These are phyloP conservation scores for Pomacea maculata DNA, from an alignment of 1,140 invertebrate species.

Conservation along the genomic window DNA sequence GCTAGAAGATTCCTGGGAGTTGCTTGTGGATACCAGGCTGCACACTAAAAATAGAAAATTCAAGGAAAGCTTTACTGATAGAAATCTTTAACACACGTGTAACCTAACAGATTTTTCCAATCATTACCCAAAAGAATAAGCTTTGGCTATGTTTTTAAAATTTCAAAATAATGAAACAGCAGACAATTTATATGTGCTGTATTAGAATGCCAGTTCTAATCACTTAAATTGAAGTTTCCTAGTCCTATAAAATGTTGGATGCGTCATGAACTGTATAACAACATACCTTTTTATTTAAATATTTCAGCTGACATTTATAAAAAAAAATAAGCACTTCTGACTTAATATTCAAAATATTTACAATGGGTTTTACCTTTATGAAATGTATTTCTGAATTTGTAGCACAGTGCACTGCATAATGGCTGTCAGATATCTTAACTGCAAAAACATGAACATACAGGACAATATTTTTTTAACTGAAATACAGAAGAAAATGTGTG, in stretches of 20 bases:
- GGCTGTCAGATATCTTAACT: constrained; percentile 22
- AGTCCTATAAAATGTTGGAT: no score
- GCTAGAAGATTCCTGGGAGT: constrained; percentile 80
- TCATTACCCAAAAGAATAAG: no score
- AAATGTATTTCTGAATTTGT: constrained; percentile 28
- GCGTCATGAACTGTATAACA: no score
- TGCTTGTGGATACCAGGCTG: constrained; percentile 80
- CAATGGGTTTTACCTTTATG: constrained; percentile 20
- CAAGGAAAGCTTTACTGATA: background rate
- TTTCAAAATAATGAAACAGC: no score
- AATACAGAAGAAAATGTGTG: background rate
- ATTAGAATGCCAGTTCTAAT: no score
- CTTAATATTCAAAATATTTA: background rate
- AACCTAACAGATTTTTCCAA: no score
- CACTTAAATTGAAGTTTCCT: no score
- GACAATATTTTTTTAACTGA: background rate
- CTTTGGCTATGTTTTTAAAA: no score
- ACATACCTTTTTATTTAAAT: no score
- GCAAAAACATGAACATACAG: constrained; percentile 3
- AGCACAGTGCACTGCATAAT: constrained; percentile 29
- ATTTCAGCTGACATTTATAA: background rate
- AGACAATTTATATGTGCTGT: no score
- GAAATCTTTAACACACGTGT: background rate
- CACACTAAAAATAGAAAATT: constrained; percentile 70
- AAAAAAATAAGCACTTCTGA: background rate